Conservation (phyloP, 1,140 invertebrate species). For the Metaphire vulgaris region DNA sequence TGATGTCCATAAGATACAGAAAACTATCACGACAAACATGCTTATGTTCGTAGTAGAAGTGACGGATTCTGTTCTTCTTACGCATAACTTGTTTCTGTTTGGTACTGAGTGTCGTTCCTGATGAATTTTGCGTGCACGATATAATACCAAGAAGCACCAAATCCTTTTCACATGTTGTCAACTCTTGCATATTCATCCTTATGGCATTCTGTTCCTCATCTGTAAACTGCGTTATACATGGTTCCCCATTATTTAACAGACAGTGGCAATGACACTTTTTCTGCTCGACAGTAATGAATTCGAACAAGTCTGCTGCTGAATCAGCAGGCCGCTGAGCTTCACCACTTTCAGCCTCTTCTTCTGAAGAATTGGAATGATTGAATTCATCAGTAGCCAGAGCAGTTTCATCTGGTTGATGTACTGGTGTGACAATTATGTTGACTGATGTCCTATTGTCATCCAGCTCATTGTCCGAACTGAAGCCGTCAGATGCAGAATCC, state of each 20-base stretch:
- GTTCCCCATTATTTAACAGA: neutral
- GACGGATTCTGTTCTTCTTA: neutral
- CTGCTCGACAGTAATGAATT: neutral
- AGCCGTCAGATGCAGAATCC: no score
- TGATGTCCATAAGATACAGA: constrained; percentile 12
- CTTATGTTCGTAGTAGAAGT: neutral
- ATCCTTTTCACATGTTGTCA: neutral
- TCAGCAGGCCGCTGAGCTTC: neutral
- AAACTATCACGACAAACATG: neutral
- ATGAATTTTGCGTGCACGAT: neutral
- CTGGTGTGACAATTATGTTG: no score
- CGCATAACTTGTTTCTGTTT: neutral
- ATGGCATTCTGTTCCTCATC: neutral
- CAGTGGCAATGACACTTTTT: constrained; percentile 14
- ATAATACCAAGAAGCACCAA: neutral
- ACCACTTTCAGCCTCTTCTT: neutral
- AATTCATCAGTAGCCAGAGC: neutral
- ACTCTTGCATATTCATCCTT: neutral
- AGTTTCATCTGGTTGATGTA: no score
- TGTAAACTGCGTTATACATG: constrained; percentile 5
- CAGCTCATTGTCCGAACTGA: no score
- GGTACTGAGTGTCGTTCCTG: neutral
- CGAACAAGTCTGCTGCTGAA: neutral
- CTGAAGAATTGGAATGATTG: neutral
- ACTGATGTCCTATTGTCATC: no score